These are phyloP conservation scores for Trissolcus japonicus DNA, from an alignment of 2,888 invertebrate genomes.

Conservation along the genomic window DNA sequence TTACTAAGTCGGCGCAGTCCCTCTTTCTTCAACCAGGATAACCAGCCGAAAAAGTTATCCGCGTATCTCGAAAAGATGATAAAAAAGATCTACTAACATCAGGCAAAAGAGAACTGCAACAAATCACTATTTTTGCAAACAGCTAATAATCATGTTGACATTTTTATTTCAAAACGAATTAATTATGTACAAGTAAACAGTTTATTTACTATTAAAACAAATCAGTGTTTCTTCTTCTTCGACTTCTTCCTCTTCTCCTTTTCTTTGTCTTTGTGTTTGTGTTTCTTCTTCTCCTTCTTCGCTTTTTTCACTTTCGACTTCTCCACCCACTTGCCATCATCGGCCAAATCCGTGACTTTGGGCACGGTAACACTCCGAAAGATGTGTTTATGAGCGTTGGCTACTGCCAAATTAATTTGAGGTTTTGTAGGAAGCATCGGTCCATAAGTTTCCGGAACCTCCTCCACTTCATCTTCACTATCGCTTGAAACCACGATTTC, in stretches of 20 bases:
- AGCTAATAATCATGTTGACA: no score
- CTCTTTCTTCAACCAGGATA: no score
- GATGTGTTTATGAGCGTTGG: constrained; percentile 56
- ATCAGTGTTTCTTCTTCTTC: constrained; percentile 63
- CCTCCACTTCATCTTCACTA: background rate
- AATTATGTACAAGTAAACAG: background rate
- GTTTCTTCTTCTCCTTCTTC: constrained; percentile 72
- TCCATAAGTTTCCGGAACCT: constrained; percentile 74
- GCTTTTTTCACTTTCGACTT: constrained; percentile 64
- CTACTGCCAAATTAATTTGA: constrained; percentile 23
- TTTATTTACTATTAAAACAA: background rate
- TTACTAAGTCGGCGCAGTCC: no score
- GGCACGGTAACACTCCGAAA: constrained; percentile 64
- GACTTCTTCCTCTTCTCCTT: constrained; percentile 64
- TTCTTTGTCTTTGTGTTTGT: constrained; percentile 68
- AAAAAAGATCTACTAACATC: no score
- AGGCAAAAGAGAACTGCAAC: no score
- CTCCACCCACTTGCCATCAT: constrained; percentile 68
- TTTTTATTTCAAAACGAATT: background rate
- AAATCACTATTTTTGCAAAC: no score
- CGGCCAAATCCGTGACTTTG: constrained; percentile 47
- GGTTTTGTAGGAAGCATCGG: constrained; percentile 78
- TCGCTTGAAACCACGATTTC: background rate
- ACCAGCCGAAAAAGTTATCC: no score
- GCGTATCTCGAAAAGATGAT: no score